phyloP scores from a whole-genome alignment of 2,888 invertebrate species.

The Caenorhabditis angaria region DNA sequence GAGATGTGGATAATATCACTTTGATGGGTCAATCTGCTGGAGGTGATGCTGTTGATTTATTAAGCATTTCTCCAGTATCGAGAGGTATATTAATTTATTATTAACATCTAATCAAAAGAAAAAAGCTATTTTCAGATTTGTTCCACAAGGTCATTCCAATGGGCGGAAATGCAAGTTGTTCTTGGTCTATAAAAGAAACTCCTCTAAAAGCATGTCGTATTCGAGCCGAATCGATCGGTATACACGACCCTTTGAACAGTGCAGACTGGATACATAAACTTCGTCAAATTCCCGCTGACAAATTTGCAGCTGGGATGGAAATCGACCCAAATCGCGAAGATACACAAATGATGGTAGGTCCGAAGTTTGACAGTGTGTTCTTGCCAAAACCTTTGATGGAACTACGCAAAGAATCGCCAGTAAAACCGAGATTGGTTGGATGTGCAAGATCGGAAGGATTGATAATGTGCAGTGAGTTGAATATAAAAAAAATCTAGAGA shows the following conservation, averaged over 20 bases:
- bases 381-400: constrained; percentile 33
- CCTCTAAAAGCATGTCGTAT: constrained; percentile 26
- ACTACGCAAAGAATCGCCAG: constrained; percentile 43
- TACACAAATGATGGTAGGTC: constrained; percentile 23
- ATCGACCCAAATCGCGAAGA: not conserved
- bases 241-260: constrained; percentile 24
- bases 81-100: constrained; percentile 25
- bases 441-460: constrained; percentile 47
- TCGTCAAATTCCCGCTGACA: constrained; percentile 38
- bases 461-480: constrained; percentile 1
- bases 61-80: constrained; percentile 51
- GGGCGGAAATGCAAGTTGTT: constrained; percentile 48
- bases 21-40: constrained; percentile 57
- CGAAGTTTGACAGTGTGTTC: constrained; percentile 34
- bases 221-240: constrained; percentile 24
- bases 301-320: constrained; percentile 35
- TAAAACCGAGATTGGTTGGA: constrained; percentile 47
- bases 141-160: constrained; percentile 59
- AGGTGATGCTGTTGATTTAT: constrained; percentile 48
- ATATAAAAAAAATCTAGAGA: not conserved
- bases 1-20: constrained; percentile 50
- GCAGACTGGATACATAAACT: constrained; percentile 42
- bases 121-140: constrained; percentile 43
- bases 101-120: too few relatives aligned
- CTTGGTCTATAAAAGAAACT: constrained; percentile 29